Conservation (phyloP, 2,797 vertebrate genomes). For the Mormyrops boulengeri region DNA sequence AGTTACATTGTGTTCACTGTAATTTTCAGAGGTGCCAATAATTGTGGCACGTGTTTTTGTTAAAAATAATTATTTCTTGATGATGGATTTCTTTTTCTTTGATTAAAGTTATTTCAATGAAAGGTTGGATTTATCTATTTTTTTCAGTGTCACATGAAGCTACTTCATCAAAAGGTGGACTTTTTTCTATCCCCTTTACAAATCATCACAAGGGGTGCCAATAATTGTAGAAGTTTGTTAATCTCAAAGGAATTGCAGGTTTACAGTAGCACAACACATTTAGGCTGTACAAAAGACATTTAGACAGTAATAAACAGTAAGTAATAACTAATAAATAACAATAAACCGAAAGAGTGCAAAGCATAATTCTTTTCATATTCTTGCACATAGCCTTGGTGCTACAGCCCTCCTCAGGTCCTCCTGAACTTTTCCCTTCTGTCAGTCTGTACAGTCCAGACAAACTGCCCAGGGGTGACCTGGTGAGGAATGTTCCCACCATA, state of each 20-base stretch:
- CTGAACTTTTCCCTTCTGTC: constrained; percentile 65
- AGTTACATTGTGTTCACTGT: not conserved
- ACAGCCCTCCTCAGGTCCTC: constrained; percentile 43
- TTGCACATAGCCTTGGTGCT: constrained; percentile 43
- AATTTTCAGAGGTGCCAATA: not conserved
- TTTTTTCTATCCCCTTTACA: not conserved
- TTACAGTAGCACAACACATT: not conserved
- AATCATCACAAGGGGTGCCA: not conserved
- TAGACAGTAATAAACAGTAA: not conserved
- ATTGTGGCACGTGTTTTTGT: not conserved
- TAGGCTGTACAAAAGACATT: not conserved
- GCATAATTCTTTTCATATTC: constrained; percentile 4
- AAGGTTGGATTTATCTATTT: not conserved
- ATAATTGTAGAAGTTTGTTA: not conserved
- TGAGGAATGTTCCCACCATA: constrained; percentile 45
- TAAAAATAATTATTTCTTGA: not conserved
- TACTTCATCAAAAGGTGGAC: not conserved
- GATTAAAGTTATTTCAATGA: not conserved
- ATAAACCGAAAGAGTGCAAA: not conserved
- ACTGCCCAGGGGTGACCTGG: constrained; percentile 43
- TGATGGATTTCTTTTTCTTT: not conserved
- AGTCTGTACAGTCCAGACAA: constrained; percentile 55
- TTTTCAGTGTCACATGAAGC: not conserved
- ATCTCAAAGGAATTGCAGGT: not conserved
- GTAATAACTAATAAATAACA: not conserved